These are phyloP conservation scores for Chunga burmeisteri DNA, from an alignment of 2,113 vertebrate species.

Conservation along the genomic window DNA sequence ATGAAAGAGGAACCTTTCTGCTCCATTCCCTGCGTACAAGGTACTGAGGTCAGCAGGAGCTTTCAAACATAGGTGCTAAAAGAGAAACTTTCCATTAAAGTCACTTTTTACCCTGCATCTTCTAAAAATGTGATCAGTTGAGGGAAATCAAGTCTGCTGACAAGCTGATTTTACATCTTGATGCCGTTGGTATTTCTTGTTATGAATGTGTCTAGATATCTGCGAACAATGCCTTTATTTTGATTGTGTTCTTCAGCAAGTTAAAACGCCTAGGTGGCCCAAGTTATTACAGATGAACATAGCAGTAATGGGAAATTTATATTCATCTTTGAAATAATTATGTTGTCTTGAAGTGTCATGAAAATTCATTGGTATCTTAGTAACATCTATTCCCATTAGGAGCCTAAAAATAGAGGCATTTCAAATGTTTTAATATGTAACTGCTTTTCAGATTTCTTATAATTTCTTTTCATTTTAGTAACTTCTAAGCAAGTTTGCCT, in stretches of 20 bases:
- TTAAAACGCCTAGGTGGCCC: not conserved
- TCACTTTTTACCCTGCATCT: rapidly evolving
- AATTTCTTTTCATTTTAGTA: not conserved
- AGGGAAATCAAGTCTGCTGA: not conserved
- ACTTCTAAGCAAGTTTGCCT: not conserved
- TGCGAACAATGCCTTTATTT: not conserved
- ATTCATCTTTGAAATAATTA: constrained; percentile 9
- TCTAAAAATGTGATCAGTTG: not conserved
- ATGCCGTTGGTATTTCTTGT: not conserved
- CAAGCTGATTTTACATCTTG: not conserved
- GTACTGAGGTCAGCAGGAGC: not conserved
- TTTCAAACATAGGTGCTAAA: not conserved
- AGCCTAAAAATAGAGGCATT: not conserved
- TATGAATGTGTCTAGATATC: not conserved
- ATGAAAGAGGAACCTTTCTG: not conserved
- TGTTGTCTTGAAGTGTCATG: not conserved
- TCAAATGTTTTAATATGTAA: not conserved
- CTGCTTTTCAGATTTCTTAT: not conserved
- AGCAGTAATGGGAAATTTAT: not conserved
- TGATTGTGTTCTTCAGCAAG: not conserved
- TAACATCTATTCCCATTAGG: not conserved
- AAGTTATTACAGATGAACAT: not conserved
- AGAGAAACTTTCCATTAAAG: not conserved
- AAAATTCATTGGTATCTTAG: not conserved
- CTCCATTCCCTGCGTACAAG: not conserved